Conservation (phyloP, 2,888 invertebrate species). For the Drosophila mimica region DNA sequence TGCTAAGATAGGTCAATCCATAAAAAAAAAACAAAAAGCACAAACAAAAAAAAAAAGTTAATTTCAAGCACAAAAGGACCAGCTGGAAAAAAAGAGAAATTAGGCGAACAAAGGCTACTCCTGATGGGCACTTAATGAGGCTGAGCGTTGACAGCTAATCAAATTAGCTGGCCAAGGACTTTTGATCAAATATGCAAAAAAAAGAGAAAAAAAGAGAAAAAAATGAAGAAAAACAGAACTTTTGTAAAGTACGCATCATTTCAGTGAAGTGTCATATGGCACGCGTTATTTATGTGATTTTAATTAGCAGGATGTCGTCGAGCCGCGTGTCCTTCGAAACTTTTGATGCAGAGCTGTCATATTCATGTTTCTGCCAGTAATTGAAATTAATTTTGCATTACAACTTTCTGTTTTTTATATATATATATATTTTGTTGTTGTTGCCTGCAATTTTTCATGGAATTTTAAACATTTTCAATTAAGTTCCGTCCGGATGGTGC, state of each 20-base stretch:
- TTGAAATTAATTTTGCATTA: constrained; percentile 80
- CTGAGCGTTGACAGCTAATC: constrained; percentile 68
- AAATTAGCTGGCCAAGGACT: constrained; percentile 75
- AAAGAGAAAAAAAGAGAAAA: not conserved
- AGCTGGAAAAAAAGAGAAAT: constrained; percentile 19
- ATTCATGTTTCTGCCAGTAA: constrained; percentile 75
- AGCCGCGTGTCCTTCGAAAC: constrained; percentile 33
- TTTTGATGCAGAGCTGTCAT: constrained; percentile 78
- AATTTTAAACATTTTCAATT: constrained; percentile 81
- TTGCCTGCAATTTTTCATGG: constrained; percentile 67
- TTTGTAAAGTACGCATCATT: constrained; percentile 53
- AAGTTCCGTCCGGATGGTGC: constrained; percentile 55
- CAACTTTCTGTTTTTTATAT: constrained; percentile 20
- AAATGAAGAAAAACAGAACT: constrained; percentile 28
- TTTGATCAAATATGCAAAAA: constrained; percentile 61
- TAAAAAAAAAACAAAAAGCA: constrained; percentile 11
- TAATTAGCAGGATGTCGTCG: constrained; percentile 65
- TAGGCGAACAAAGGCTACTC: constrained; percentile 48
- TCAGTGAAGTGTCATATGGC: constrained; percentile 64
- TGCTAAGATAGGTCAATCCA: constrained; percentile 40
- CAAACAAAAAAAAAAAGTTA: constrained; percentile 10
- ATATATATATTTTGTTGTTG: not conserved
- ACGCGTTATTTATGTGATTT: constrained; percentile 76
- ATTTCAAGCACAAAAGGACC: constrained; percentile 19
- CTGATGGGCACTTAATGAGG: constrained; percentile 72